Percentiles rank a stretch among this genome's conserved stretches.
Conservation (phyloP, 2,797 vertebrate species). For the Coregonus sp. region DNA sequence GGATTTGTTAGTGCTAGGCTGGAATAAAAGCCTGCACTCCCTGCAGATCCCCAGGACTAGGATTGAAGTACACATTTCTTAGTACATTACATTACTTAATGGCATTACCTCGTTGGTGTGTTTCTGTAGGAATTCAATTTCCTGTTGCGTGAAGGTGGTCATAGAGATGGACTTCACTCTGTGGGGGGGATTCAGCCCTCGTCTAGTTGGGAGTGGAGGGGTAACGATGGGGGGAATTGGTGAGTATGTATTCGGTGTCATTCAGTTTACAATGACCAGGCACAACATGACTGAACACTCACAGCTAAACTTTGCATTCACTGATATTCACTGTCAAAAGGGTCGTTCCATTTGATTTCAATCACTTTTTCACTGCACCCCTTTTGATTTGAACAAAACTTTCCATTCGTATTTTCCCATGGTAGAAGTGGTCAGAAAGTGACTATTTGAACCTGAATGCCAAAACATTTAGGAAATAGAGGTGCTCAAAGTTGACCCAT, state of each 20-base stretch:
- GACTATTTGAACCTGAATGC: too few relatives aligned
- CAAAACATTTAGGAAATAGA: too few relatives aligned
- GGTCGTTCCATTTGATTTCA: too few relatives aligned
- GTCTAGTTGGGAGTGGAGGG: conserved; percentile 66
- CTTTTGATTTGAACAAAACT: too few relatives aligned
- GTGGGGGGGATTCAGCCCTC: conserved; percentile 96
- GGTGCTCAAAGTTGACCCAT: too few relatives aligned
- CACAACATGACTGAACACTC: not conserved
- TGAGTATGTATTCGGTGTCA: not conserved
- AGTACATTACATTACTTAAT: not conserved
- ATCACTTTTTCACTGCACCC: too few relatives aligned
- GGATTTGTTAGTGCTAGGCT: not conserved
- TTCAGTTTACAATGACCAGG: not conserved
- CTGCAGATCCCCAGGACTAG: not conserved
- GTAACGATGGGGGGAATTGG: conserved; percentile 45
- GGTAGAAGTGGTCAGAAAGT: too few relatives aligned
- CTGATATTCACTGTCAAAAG: too few relatives aligned
- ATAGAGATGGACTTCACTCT: conserved; percentile 99
- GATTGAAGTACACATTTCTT: not conserved
- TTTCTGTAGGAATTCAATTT: conserved; percentile 98
- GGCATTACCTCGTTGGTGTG: conserved; percentile 93
- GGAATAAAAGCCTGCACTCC: not conserved
- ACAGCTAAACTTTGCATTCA: not conserved
- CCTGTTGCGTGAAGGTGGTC: conserved; percentile 98
- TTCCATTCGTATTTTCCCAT: too few relatives aligned